Evolutionary conservation across 2,888 invertebrate genomes (phyloP).

Genomic region (Harmothoe impar): DNA sequence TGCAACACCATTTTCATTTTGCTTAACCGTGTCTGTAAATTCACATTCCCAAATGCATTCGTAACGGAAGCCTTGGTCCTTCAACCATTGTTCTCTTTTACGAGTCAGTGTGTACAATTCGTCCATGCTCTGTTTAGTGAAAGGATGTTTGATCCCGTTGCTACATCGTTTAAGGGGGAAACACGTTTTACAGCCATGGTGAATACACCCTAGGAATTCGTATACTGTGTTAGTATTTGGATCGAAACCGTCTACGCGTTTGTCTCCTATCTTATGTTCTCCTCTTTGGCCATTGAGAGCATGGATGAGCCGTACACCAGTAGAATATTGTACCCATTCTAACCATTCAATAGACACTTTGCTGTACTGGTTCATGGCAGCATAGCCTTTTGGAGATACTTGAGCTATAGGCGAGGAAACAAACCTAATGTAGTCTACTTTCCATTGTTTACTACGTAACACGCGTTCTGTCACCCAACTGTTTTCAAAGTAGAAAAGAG

Average conservation of each 20-base stretch:
- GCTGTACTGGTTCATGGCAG: no score
- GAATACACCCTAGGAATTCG: background rate
- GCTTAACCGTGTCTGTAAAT: background rate
- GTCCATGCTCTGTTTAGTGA: slow-evolving; percentile 29
- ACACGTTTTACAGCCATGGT: background rate
- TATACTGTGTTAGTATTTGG: background rate
- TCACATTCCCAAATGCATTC: slow-evolving; percentile 45
- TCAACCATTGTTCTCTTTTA: background rate
- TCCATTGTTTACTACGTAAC: no score
- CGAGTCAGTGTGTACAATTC: background rate
- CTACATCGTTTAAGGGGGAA: background rate
- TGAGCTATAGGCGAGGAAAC: background rate
- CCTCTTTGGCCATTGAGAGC: background rate
- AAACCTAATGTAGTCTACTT: no score
- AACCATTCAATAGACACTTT: no score
- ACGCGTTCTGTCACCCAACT: no score
- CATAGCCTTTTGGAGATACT: background rate
- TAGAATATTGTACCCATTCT: background rate
- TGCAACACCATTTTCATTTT: background rate
- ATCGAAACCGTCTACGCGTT: background rate
- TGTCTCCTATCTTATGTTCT: background rate
- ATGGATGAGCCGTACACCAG: background rate
- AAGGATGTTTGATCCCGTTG: background rate
- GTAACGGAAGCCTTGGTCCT: background rate
- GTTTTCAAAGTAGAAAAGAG: no score